Percentiles rank a stretch among this genome's conserved stretches.
Evolutionary conservation across 2,888 invertebrate genomes (phyloP).

Genomic region (Uloborus plumipes): DNA sequence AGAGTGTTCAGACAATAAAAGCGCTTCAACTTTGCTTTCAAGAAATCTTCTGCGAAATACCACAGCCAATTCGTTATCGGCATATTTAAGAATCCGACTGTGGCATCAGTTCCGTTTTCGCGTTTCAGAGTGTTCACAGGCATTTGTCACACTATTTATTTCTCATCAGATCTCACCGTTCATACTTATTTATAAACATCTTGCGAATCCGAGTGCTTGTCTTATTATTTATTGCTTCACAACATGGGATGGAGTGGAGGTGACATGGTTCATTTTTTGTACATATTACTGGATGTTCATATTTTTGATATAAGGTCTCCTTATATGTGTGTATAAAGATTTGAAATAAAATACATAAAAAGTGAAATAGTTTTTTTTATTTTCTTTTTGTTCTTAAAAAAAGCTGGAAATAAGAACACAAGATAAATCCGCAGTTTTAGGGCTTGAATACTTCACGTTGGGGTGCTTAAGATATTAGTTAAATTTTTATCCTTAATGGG

Average conservation of each 20-base stretch:
- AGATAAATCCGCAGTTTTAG: too few relatives aligned
- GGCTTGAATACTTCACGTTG: too few relatives aligned
- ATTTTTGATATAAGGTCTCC: neutral
- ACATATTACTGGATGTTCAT: conserved; percentile 25
- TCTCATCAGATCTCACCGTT: conserved; percentile 42
- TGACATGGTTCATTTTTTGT: conserved; percentile 44
- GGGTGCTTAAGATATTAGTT: too few relatives aligned
- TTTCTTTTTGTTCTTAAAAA: neutral
- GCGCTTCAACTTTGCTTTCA: too few relatives aligned
- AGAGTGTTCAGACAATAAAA: too few relatives aligned
- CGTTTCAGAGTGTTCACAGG: conserved; percentile 31
- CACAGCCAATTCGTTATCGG: too few relatives aligned
- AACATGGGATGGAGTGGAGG: conserved; percentile 48
- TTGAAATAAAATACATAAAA: conserved; percentile 16
- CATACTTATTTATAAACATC: conserved; percentile 41
- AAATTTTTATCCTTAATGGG: too few relatives aligned
- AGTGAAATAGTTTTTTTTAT: neutral
- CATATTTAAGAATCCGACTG: too few relatives aligned
- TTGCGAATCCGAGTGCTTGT: conserved; percentile 13
- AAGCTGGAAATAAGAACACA: conserved; percentile 3
- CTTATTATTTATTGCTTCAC: conserved; percentile 33
- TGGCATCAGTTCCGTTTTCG: neutral
- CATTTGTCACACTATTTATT: conserved; percentile 56
- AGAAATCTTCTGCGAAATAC: too few relatives aligned
- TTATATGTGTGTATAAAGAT: conserved; percentile 1